phyloP scores from a whole-genome alignment of 2,888 invertebrate genomes.

The Brachynemurus nebulosus region DNA sequence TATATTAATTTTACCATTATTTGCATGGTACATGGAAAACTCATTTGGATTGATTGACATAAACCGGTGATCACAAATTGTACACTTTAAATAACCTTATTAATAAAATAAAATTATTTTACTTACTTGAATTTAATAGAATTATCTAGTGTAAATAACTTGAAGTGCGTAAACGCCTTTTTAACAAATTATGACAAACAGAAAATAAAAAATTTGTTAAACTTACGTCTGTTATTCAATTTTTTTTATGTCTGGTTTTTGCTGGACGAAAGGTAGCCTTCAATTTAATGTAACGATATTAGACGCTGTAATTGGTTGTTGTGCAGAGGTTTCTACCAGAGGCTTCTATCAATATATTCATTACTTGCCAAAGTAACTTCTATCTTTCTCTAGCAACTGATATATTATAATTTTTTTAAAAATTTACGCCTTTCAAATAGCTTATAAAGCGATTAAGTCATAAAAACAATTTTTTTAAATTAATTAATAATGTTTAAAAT shows the following conservation, averaged over 20 bases:
- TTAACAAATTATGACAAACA: conserved; percentile 4
- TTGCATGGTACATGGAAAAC: conserved; percentile 19
- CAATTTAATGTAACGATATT: conserved; percentile 2
- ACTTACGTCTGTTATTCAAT: conserved; percentile 28
- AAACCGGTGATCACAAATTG: conserved; percentile 1
- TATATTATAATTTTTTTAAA: no score
- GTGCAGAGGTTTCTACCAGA: conserved; percentile 32
- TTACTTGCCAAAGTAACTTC: no score
- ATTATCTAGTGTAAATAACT: not conserved
- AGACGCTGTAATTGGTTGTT: conserved; percentile 22
- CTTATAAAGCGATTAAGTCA: no score
- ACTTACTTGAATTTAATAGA: conserved; percentile 8
- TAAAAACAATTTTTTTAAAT: no score
- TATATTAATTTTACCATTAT: conserved; percentile 25
- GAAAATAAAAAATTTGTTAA: conserved; percentile 1
- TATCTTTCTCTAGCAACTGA: no score
- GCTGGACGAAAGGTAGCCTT: not conserved
- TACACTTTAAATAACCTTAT: not conserved
- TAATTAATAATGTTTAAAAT: no score
- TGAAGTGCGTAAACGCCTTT: not conserved
- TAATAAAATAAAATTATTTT: not conserved
- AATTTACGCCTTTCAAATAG: no score
- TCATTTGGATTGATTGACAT: not conserved
- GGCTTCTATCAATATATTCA: conserved; percentile 28
- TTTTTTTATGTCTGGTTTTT: conserved; percentile 22